phyloP scores from a whole-genome alignment of 2,797 vertebrate species.

The Synanceia verrucosa region DNA sequence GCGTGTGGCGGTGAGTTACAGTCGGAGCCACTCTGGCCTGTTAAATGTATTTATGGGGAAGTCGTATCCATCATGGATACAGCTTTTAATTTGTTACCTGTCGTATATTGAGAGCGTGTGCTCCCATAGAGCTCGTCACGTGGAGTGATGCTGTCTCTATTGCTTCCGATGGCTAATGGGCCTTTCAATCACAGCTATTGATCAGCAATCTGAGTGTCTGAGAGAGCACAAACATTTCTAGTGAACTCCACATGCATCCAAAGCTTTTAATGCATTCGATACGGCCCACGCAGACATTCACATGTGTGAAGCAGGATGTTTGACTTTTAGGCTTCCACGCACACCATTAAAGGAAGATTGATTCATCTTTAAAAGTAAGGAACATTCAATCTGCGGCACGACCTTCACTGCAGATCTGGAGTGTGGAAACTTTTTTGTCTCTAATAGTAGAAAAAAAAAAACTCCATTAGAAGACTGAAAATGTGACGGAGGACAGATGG shows the following conservation, averaged over 20 bases:
- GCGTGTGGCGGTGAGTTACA: slow-evolving; percentile 26
- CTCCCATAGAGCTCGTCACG: slow-evolving; percentile 40
- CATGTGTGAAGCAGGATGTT: slow-evolving; percentile 20
- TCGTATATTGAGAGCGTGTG: slow-evolving; percentile 8
- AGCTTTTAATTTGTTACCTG: slow-evolving; percentile 67
- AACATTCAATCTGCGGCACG: slow-evolving; percentile 68
- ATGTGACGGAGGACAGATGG: slow-evolving; percentile 36
- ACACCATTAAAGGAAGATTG: slow-evolving; percentile 66
- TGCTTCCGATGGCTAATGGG: slow-evolving; percentile 74
- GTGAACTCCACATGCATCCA: neutral
- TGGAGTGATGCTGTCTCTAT: slow-evolving; percentile 69
- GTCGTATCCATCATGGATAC: slow-evolving; percentile 56
- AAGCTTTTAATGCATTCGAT: slow-evolving; percentile 31
- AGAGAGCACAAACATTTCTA: slow-evolving; percentile 4
- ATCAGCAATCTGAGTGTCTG: slow-evolving; percentile 66
- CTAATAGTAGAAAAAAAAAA: neutral
- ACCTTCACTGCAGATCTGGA: slow-evolving; percentile 56
- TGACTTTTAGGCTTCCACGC: slow-evolving; percentile 3
- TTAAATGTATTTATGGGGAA: slow-evolving; percentile 54
- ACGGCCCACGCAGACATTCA: neutral
- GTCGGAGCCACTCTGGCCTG: slow-evolving; percentile 3
- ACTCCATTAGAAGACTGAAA: slow-evolving; percentile 10
- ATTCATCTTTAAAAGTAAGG: slow-evolving; percentile 72
- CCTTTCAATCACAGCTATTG: slow-evolving; percentile 72
- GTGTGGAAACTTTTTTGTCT: slow-evolving; percentile 14